Evolutionary conservation across 2,888 invertebrate species (phyloP), one percentile per base, ranked within the genome.

Genomic region (Cheilosia grossa): DNA sequence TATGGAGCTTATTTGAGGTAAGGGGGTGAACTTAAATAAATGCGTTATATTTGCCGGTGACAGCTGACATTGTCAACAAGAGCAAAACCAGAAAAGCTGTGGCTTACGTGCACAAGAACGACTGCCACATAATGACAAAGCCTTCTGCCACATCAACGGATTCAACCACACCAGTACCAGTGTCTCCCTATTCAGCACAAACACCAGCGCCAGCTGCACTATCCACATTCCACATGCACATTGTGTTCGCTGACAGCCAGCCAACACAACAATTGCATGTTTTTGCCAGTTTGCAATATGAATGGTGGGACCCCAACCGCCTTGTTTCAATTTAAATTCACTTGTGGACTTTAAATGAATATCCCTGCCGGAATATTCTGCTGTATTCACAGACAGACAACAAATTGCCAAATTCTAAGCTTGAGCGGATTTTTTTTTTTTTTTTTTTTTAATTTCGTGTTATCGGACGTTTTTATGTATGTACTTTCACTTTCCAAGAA

Each of bases 11-110:
- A 17, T 17, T 9, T 47, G 17, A 44, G 17, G 42, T 37, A 13
- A 24, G 42, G 44, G 44, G 17, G 19, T 44, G 21, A 54, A 42
- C 5, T 24, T 5, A 74, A 61, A 61, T 67, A 47, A 63, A 67
- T 73, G 54, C 30, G 59, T 30, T 58, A 7, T 37, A 40, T 74
- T 81, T 81, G 74, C 30, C 49, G 40, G 33, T 81, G 80, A 74
- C 80, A 81, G 67, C 74, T 74, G 63, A 17, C 33, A 56, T 61
- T 40, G 56, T 24, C 21, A 54, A 33, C 10, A 61, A 10, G 49
- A 56, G 40, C 61, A 69, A 59, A 42, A 40, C 72, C 64, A 66
- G 49, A 37, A 58, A 42, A 64, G 13, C 53, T 72, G 51, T 13
- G 72, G 64, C 66, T 30, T 27, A 49, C 37, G 10, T 54, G 44